Evolutionary conservation across 2,113 vertebrate genomes (phyloP).

Genomic region (Ailuropoda melanoleuca): DNA sequence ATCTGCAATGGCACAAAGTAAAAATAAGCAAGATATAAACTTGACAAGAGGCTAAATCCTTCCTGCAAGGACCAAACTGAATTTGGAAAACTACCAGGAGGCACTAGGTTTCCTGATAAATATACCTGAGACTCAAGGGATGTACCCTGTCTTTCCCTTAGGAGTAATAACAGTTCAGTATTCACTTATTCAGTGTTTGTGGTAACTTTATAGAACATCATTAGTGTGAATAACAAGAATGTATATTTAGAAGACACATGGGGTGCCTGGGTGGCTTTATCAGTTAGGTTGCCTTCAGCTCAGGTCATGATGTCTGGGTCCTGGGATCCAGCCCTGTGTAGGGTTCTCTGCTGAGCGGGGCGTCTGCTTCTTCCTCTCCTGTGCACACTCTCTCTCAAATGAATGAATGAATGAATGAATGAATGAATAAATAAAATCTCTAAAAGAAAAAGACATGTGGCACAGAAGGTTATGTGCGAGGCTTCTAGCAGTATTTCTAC

Average conservation of each 20-base stretch:
- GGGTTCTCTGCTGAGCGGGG: not conserved
- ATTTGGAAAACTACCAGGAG: not conserved
- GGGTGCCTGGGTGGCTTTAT: not conserved
- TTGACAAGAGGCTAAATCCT: not conserved
- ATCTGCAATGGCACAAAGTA: not conserved
- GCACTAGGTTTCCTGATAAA: not conserved
- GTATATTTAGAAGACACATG: fast-evolving
- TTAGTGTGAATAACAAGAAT: not conserved
- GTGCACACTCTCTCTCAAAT: not conserved
- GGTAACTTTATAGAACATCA: not conserved
- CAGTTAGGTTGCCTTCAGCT: not conserved
- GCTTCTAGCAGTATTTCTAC: not conserved
- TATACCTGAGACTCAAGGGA: not conserved
- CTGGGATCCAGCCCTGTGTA: not conserved
- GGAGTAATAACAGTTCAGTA: not conserved
- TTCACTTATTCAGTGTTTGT: not conserved
- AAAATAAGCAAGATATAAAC: not conserved
- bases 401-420: not conserved
- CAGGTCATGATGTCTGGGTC: not conserved
- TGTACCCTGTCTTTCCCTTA: not conserved
- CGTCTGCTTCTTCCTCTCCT: not conserved
- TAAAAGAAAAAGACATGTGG: not conserved
- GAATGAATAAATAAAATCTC: not conserved
- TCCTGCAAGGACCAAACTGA: not conserved
- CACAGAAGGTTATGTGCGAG: not conserved